Evolutionary conservation across 2,113 vertebrate species (phyloP), one percentile per base, ranked within the genome.

Genomic region (Oophaga pumilio): DNA sequence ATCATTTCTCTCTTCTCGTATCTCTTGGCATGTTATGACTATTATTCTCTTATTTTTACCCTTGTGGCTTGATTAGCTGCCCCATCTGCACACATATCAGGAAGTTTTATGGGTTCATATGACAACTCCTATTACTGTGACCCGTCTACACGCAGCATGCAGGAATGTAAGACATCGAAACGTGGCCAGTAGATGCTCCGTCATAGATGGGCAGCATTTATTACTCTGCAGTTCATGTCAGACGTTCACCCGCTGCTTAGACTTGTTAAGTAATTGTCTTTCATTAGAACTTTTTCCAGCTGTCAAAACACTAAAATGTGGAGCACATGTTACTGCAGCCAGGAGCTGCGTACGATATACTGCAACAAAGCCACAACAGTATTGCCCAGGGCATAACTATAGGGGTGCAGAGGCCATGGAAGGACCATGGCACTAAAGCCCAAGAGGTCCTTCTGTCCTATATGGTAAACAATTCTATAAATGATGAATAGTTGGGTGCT

Each of bases 251-350:
- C 82, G n/a, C 49, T 66, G n/a, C 22, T 84, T 22, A 66, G 57
- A 26, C 26, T 73, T 49, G n/a, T 62, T 49, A 73, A 76, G 33
- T 60, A 28, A 76, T 74, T 59, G 13, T 28, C 15, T 6, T 59
- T 73, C 43, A 73, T 84, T 69, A 33, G 18, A 52, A 20, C 17
- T 26, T 62, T 49, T 85, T 62, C 84, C 84, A 85, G 84, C 71
- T 85, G 84, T 76, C 84, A 76, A 59, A 85, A 60, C 50, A 77
- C 71, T 33, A 12, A 74, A 15, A 49, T 74, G 71, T 74, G 0
- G 18, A 74, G 71, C 71, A 74, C 33, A 74, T 74, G 71, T 50
- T 43, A 18, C 69, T 20, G 69, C 69, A 1, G 33, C 71, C 14
- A 0, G 18, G 17, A 22, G 43, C 18, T 74, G 71, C 4, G 17